Evolutionary conservation across 1,140 invertebrate genomes (phyloP).

Genomic region (Venturia canescens): DNA sequence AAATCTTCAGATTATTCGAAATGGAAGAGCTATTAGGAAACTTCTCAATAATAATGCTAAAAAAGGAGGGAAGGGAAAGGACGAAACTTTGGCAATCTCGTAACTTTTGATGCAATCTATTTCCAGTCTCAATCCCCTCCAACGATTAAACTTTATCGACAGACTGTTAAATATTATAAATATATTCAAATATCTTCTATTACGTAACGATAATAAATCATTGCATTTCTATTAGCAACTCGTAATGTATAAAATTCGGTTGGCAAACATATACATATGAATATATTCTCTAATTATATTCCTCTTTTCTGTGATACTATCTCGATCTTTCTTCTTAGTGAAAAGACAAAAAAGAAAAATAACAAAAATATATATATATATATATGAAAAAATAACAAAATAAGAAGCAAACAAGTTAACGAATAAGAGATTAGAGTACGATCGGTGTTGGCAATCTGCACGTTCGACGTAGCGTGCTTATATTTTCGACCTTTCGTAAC

Average conservation of each 20-base stretch:
- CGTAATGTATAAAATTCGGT: conserved; percentile 15
- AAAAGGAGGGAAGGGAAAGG: no score
- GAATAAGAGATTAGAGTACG: not conserved
- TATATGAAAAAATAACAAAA: conserved; percentile 49
- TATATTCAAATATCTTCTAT: conserved; percentile 40
- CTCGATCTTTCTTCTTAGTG: conserved; percentile 38
- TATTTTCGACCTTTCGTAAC: not conserved
- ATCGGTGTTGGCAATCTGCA: not conserved
- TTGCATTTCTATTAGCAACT: conserved; percentile 4
- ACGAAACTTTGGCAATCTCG: no score
- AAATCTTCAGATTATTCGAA: no score
- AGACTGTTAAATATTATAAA: not conserved
- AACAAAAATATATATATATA: no score
- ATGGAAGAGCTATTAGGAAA: no score
- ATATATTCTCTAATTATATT: conserved; percentile 38
- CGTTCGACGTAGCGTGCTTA: not conserved
- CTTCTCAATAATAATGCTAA: no score
- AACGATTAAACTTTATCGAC: no score
- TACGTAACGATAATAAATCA: conserved; percentile 44
- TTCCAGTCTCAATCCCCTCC: no score
- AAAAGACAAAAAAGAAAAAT: conserved; percentile 52
- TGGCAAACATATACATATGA: not conserved
- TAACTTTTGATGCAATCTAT: no score
- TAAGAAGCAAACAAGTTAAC: conserved; percentile 48
- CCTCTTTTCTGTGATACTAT: conserved; percentile 54